These are phyloP conservation scores for Lepidothrix coronata DNA, from an alignment of 2,113 vertebrate genomes.

Conservation along the genomic window DNA sequence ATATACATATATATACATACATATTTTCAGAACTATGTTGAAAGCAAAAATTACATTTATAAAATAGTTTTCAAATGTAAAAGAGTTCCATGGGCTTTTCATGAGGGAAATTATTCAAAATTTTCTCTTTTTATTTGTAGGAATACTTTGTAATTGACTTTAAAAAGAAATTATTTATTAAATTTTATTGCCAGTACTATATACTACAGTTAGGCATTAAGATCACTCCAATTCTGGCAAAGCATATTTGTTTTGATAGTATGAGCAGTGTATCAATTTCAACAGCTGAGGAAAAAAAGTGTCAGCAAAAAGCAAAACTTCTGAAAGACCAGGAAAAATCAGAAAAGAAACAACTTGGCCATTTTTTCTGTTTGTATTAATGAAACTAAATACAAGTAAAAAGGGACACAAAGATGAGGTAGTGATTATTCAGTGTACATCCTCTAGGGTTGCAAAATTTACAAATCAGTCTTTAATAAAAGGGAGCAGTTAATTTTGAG, in stretches of 20 bases:
- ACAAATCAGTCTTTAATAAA: neutral
- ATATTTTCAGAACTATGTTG: neutral
- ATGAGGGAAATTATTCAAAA: neutral
- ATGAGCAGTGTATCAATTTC: neutral
- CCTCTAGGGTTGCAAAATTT: neutral
- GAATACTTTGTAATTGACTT: neutral
- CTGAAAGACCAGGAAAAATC: neutral
- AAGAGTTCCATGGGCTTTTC: neutral
- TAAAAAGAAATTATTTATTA: neutral
- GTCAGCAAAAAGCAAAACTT: neutral
- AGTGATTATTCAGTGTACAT: neutral
- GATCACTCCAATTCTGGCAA: neutral
- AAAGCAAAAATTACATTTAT: neutral
- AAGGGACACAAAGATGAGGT: neutral
- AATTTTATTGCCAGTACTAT: neutral
- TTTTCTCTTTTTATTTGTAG: neutral
- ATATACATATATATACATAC: neutral
- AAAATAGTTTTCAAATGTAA: neutral
- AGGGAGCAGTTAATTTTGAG: neutral
- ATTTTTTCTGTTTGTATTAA: neutral
- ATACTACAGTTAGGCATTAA: neutral
- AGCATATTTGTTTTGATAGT: neutral
- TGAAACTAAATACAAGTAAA: neutral
- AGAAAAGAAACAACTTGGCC: neutral
- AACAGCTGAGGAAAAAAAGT: neutral